phyloP scores from a whole-genome alignment of 2,797 vertebrate species.

The Paramormyrops hopkinsi region DNA sequence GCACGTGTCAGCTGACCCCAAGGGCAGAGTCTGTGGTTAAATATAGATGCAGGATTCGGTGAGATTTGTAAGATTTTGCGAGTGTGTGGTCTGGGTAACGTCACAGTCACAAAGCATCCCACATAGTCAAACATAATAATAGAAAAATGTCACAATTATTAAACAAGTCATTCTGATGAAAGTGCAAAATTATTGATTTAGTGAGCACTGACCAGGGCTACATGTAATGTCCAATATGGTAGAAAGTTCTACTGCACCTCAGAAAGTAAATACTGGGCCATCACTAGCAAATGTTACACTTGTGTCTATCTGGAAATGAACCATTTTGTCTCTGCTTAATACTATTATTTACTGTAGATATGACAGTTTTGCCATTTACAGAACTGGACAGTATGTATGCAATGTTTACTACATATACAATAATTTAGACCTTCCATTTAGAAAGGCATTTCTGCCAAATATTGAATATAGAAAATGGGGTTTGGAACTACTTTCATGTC shows the following conservation, averaged over 20 bases:
- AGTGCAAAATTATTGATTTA: neutral
- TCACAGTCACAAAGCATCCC: neutral
- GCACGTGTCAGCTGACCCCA: neutral
- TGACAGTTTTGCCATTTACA: neutral
- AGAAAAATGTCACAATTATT: neutral
- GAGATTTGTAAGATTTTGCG: neutral
- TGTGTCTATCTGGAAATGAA: neutral
- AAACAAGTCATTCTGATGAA: neutral
- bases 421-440: neutral
- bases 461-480: neutral
- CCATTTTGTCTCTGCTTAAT: neutral
- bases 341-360: neutral
- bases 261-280: neutral
- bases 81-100: neutral
- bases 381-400: neutral
- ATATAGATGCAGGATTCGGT: neutral
- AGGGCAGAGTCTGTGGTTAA: neutral
- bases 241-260: neutral
- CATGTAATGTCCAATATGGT: neutral
- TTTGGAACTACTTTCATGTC: neutral
- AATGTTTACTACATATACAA: neutral
- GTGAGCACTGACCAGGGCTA: neutral
- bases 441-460: neutral
- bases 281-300: neutral
- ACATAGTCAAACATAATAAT: neutral